A percentile compares a stretch with the other conserved stretches of the same genome.
phyloP scores from a whole-genome alignment of 2,888 invertebrate species.

The Xestia sexstrigata region DNA sequence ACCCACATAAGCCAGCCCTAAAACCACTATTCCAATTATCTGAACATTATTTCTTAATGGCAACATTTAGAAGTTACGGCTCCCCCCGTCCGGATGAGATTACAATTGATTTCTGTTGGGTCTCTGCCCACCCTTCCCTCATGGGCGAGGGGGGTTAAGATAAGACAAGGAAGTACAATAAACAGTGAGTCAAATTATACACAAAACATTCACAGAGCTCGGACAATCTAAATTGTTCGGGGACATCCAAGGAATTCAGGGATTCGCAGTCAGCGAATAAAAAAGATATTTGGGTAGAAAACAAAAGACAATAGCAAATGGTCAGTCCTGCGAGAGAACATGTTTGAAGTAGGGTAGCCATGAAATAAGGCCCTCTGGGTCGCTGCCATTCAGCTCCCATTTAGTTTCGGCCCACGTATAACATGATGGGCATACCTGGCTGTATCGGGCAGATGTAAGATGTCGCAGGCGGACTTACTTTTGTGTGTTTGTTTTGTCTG shows the following conservation, averaged over 20 bases:
- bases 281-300: slow-evolving; percentile 62
- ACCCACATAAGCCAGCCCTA: slow-evolving; percentile 12
- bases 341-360: slow-evolving; percentile 44
- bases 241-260: slow-evolving; percentile 53
- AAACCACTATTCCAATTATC: slow-evolving; percentile 18
- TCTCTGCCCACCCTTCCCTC: slow-evolving; percentile 18
- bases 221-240: slow-evolving; percentile 55
- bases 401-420: slow-evolving; percentile 65
- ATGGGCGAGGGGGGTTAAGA: slow-evolving; percentile 8
- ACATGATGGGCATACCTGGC: slow-evolving; percentile 65
- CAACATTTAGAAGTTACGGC: slow-evolving; percentile 17
- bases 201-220: slow-evolving; percentile 48
- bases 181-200: slow-evolving; percentile 51
- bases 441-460: background rate
- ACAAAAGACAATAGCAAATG: slow-evolving; percentile 64
- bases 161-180: slow-evolving; percentile 49
- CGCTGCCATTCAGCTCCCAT: slow-evolving; percentile 55
- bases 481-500: background rate
- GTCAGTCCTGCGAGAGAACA: slow-evolving; percentile 61
- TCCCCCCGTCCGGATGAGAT: slow-evolving; percentile 24
- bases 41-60: slow-evolving; percentile 39
- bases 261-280: slow-evolving; percentile 58
- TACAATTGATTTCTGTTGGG: slow-evolving; percentile 43
- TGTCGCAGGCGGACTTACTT: background rate
- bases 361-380: slow-evolving; percentile 52